These are phyloP conservation scores for Rhizomys pruinosus DNA, from an alignment of 2,113 vertebrate genomes.

Conservation along the genomic window DNA sequence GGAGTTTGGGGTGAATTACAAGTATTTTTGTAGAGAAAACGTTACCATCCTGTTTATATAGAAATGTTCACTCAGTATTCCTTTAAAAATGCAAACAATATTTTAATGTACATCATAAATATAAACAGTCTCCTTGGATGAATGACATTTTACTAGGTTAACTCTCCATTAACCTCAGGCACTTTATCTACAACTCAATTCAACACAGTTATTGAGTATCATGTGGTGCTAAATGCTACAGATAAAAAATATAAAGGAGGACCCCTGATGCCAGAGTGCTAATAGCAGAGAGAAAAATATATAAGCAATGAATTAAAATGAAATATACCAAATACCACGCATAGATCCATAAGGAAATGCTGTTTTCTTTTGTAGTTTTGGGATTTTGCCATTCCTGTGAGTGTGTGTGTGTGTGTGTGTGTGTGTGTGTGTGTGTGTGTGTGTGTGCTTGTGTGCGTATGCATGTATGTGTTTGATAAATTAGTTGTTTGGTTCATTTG, in stretches of 20 bases:
- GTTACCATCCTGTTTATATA: background rate
- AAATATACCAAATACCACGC: background rate
- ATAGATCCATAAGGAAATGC: background rate
- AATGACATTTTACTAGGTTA: background rate
- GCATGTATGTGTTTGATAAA: background rate
- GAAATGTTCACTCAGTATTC: slow-evolving; percentile 60
- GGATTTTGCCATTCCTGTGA: no score
- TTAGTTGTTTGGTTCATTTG: background rate
- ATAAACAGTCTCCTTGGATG: background rate
- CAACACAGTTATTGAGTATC: rapidly evolving
- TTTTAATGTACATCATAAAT: slow-evolving; percentile 55
- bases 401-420: background rate
- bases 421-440: background rate
- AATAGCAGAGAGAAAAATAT: background rate
- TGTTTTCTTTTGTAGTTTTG: background rate
- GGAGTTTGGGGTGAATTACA: slow-evolving; percentile 21
- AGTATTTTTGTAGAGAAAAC: background rate
- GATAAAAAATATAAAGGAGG: background rate
- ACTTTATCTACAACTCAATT: slow-evolving; percentile 5
- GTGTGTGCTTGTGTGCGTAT: background rate
- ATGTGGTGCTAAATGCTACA: background rate
- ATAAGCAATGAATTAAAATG: background rate
- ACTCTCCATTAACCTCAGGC: slow-evolving; percentile 32
- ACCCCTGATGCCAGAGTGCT: background rate
- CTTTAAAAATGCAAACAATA: background rate